phyloP scores from a whole-genome alignment of 2,888 invertebrate genomes.

The Drosophila koepferae region DNA sequence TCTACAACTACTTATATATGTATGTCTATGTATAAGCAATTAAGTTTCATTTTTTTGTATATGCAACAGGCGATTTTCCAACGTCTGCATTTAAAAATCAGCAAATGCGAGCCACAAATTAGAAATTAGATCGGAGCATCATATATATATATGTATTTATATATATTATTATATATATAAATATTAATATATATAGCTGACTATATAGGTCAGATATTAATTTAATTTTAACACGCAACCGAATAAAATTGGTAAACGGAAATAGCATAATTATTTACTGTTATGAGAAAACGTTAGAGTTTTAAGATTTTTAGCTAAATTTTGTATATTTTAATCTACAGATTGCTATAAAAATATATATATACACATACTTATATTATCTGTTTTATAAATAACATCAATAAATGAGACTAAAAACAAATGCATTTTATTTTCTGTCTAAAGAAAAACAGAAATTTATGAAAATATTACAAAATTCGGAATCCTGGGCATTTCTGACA shows the following conservation, averaged over 20 bases:
- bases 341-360: slow-evolving; percentile 54
- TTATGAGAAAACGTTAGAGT: slow-evolving; percentile 67
- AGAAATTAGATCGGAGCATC: slow-evolving; percentile 41
- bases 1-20: slow-evolving; percentile 19
- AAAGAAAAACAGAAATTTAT: not conserved
- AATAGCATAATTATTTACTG: slow-evolving; percentile 75
- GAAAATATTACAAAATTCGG: not conserved
- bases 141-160: slow-evolving; percentile 5
- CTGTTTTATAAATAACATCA: slow-evolving; percentile 77
- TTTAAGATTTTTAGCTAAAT: slow-evolving; percentile 80
- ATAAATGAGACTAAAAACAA: slow-evolving; percentile 57
- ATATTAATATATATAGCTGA: slow-evolving; percentile 40
- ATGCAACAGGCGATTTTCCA: slow-evolving; percentile 40
- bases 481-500: too few relatives aligned
- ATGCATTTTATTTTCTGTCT: not conserved
- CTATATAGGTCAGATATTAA: slow-evolving; percentile 22
- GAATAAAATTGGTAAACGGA: slow-evolving; percentile 17
- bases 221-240: slow-evolving; percentile 36
- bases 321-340: slow-evolving; percentile 79
- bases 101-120: slow-evolving; percentile 77
- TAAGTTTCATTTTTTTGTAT: slow-evolving; percentile 49
- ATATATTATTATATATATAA: too few relatives aligned
- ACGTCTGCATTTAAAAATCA: slow-evolving; percentile 69
- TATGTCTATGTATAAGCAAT: slow-evolving; percentile 10
- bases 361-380: slow-evolving; percentile 69